Evolutionary conservation across 1,140 invertebrate species (phyloP), one percentile per base, ranked within the genome.

Genomic region (Cardiocondyla obscurior): DNA sequence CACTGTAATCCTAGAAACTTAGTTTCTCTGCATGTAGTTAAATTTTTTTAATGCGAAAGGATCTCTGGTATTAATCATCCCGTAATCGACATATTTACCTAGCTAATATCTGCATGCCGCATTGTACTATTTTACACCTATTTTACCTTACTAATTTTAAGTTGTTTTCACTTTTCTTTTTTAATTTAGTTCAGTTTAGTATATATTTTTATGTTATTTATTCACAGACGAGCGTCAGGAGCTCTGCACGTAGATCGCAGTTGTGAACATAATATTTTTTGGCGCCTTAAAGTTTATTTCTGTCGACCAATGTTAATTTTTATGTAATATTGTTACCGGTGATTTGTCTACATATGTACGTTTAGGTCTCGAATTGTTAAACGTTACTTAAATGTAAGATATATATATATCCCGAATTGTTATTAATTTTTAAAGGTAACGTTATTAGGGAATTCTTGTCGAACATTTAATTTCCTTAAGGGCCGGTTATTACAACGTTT

Each of bases 181-280:
- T 86, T n/a, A n/a, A n/a, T n/a, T 87, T 51, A 44, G 49, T 73
- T 53, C n/a, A n/a, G n/a, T n/a, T n/a, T n/a, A n/a, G n/a, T n/a
- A 65, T 33, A 51, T 79, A 79, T 53, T 67, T 83, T 53, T 83
- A 84, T 88, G 83, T 89, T 92, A 85, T 90, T 93, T 91, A 88
- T 93, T 89, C 92, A 90, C 91, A 93, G 92, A 90, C 89, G 87
- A 84, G 85, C 81, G 39, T 90, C 88, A 85, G 90, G 88, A 90
- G 91, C 90, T 89, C 89, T 83, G 70, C 88, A 91, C 85, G 91
- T 87, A 90, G 89, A 82, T 83, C 57, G 72, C 85, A 86, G 87
- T 84, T 86, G 39, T 89, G 83, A 88, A 65, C n/a, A 46, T 33
- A 55, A 8, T 49, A 49, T 81, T 69, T n/a, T 69, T 81, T 60